Evolutionary conservation across 2,113 vertebrate species (phyloP).

Genomic region (Mesembrinibis cayennensis): DNA sequence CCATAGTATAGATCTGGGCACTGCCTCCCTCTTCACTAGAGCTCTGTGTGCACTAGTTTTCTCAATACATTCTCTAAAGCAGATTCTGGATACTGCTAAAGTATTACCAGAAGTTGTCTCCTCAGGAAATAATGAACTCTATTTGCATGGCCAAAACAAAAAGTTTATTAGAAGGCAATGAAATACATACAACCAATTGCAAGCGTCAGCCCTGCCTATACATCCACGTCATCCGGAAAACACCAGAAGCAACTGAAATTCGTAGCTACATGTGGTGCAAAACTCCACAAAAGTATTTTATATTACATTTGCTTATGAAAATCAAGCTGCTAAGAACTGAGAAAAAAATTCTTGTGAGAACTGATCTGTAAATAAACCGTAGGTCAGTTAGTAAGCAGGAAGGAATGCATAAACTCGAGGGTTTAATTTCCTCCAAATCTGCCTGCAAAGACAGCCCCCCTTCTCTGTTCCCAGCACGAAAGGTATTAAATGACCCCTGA

Average conservation of each 20-base stretch:
- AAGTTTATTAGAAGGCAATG: not conserved
- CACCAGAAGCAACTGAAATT: not conserved
- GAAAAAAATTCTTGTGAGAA: not conserved
- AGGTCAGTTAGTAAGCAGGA: not conserved
- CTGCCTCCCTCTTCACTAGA: not conserved
- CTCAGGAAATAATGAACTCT: not conserved
- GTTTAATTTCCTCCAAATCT: not conserved
- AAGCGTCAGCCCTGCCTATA: not conserved
- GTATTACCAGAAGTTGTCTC: not conserved
- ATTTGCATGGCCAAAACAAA: not conserved
- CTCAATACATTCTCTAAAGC: not conserved
- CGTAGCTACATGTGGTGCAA: not conserved
- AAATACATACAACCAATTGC: not conserved
- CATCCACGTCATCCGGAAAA: not conserved
- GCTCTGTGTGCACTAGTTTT: not conserved
- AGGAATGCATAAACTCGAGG: not conserved
- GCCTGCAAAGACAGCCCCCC: not conserved
- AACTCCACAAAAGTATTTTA: not conserved
- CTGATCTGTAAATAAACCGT: not conserved
- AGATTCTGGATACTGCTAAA: not conserved
- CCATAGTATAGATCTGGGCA: not conserved
- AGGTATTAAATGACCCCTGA: not conserved
- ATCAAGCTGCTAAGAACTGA: not conserved
- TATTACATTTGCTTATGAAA: not conserved
- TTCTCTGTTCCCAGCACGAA: not conserved